These are phyloP conservation scores for Loripinus fragilis DNA, from an alignment of 2,888 invertebrate species.

Conservation along the genomic window DNA sequence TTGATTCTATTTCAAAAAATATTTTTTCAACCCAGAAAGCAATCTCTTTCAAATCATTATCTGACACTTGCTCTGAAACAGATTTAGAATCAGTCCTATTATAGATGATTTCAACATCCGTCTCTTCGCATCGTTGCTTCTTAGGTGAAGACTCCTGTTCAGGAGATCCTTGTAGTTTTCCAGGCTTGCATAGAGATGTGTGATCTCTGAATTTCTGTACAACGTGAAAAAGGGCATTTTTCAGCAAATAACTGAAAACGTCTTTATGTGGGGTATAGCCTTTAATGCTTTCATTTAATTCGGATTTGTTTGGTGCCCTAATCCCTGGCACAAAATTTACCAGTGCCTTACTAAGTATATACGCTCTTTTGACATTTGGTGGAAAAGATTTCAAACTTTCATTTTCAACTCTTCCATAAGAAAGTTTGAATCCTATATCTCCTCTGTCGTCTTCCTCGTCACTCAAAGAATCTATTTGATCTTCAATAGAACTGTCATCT, in stretches of 20 bases:
- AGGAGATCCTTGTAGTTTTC: no score
- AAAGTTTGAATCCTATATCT: constrained; percentile 14
- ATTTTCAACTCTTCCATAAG: constrained; percentile 7
- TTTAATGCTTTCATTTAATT: no score
- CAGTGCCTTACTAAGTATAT: constrained; percentile 16
- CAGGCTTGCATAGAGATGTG: no score
- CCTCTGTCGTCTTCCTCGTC: background rate
- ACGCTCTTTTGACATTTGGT: background rate
- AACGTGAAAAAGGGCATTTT: no score
- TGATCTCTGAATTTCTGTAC: no score
- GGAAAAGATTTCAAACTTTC: constrained; percentile 9
- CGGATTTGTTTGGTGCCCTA: background rate
- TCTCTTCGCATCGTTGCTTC: no score
- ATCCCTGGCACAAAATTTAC: background rate
- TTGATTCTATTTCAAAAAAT: background rate
- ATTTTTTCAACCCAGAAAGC: constrained; percentile 17
- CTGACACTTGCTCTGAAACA: background rate
- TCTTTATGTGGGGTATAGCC: no score
- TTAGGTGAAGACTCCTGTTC: no score
- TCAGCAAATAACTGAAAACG: no score
- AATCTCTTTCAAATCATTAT: background rate
- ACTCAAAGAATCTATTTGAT: background rate
- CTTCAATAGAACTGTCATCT: no score
- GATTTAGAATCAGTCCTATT: no score
- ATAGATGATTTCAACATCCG: no score